phyloP scores from a whole-genome alignment of 2,888 invertebrate species.

The Rotaria magnacalcarata region DNA sequence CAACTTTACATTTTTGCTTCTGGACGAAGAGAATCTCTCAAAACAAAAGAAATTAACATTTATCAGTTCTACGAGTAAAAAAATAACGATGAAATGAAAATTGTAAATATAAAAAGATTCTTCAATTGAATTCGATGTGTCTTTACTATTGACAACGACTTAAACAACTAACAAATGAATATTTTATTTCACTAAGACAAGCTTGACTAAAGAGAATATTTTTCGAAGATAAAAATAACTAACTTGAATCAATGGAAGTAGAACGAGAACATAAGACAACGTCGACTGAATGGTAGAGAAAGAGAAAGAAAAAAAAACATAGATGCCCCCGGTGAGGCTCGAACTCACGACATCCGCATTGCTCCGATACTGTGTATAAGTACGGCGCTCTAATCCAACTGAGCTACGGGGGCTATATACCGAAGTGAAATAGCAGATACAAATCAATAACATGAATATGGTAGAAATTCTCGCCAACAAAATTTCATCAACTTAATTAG shows the following conservation, averaged over 20 bases:
- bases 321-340: constrained; percentile 27
- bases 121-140: too few relatives aligned
- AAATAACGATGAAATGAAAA: too few relatives aligned
- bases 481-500: too few relatives aligned
- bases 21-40: neutral
- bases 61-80: neutral
- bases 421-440: rapidly evolving
- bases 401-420: neutral
- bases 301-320: neutral
- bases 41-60: neutral
- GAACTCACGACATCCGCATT: constrained; percentile 37
- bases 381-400: constrained; percentile 32
- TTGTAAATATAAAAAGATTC: too few relatives aligned
- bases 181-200: too few relatives aligned
- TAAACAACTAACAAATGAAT: too few relatives aligned
- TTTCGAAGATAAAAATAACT: too few relatives aligned
- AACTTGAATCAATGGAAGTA: too few relatives aligned
- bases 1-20: constrained; percentile 4
- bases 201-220: too few relatives aligned
- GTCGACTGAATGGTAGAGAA: too few relatives aligned
- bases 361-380: constrained; percentile 38
- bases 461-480: neutral
- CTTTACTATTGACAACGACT: too few relatives aligned
- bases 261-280: too few relatives aligned
- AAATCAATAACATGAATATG: neutral